Base-by-base conservation (phyloP, 92 coral and sea anemone genomes). In the Virgularia gustaviana region DNA sequence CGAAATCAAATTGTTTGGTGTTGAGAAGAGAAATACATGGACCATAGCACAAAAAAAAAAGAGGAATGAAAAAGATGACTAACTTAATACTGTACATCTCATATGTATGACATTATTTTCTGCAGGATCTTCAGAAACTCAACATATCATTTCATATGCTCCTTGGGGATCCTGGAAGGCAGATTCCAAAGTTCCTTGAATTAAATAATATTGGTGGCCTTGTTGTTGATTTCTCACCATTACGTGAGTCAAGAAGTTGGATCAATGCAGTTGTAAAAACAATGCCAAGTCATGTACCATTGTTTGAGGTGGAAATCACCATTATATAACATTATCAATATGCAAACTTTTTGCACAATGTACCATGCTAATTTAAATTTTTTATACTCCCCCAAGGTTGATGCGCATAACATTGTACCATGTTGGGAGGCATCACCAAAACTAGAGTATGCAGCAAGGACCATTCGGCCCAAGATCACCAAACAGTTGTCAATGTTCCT, bases 341-440 rank as follows among this genome's bases (percentile, higher is more conserved):
- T 37, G 70, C 31, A 41, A 31, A 18, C 64, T n/a, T 16, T 30
- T 13, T 9, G 18, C 61, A 32, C 29, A 42, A 70, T 31, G 9
- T 30, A 70, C 31, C 29, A 49, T 44, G 29, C n/a, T 55, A 32
- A 54, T 32, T 3, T 45, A 47, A 54, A 3, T 24, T 57, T 2
- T n/a, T n/a, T n/a, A n/a, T n/a, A n/a, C n/a, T n/a, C n/a, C n/a
- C n/a, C n/a, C n/a, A 29, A 88, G 89, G 94, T 88, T 38, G 94
- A 85, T 81, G 86, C 86, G 11, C 89, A 88, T 35, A 85, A 85
- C 58, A 85, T 88, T 65, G 87, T 88, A 37, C 94, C 94, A 2
- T 81, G 89, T 23, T 88, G 94, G 89, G 83, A 88, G 39, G 86
- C 94, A 12, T 88, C 94, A 62, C 84, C 86, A 49, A 88, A 88